Base-by-base conservation (phyloP, 2,113 vertebrate genomes). In the Coptodon bakossiorum region DNA sequence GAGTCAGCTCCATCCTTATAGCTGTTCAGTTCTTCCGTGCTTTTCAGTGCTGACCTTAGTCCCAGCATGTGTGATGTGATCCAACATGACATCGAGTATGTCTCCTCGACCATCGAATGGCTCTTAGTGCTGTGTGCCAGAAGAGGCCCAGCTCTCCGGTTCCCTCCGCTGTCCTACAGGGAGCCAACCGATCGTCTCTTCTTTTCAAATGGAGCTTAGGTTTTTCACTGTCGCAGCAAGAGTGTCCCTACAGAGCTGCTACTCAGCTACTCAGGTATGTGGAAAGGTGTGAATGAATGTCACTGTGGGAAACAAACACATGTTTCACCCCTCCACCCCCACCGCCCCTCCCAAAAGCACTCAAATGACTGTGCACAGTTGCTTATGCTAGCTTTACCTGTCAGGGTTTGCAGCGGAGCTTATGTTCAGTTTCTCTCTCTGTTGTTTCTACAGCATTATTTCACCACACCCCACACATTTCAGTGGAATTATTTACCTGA, bases 31-130 rank as follows among this genome's bases (percentile, higher is more conserved):
- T 89, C 68, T 80, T 90, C 50, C 11, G 53, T 11, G 52, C 81
- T 82, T 89, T 88, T 86, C 68, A 48, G 73, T 52, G 87, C 83
- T 94, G 95, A 94, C 94, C 94, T 95, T 93, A 88, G 90, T 90
- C 84, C 79, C 66, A 71, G 63, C 79, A 54, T 90, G 53, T 86
- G 83, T 94, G 95, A 96, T 92, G 92, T 94, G 90, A 96, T 95
- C 84, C 85, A 88, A 90, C 84, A 81, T 95, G 96, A 95, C 95
- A 94, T 90, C 84, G 82, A 93, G 92, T 92, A 61, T 89, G 91
- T 94, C 91, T 94, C 76, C 81, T 94, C 92, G 88, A 90, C 90
- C 92, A 88, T 29, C 8, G 84, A 81, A 82, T 34, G 34, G 86
- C 90, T 95, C 92, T 90, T 88, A 91, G 95, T 91, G 93, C 90